These are phyloP conservation scores for Cyprinella venusta DNA, from an alignment of 2,797 vertebrate species.

Conservation along the genomic window DNA sequence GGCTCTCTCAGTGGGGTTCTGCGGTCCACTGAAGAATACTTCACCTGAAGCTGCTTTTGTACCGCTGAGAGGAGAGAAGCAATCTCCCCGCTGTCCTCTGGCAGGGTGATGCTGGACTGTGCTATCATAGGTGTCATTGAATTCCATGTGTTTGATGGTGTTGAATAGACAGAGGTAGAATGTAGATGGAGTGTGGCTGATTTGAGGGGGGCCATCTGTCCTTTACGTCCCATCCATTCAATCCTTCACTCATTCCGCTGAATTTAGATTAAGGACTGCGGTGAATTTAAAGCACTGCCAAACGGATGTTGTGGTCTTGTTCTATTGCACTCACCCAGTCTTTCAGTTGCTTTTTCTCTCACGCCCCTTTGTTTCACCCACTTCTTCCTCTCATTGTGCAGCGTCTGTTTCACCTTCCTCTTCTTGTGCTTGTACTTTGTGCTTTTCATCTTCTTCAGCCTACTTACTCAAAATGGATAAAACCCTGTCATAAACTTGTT, in stretches of 20 bases:
- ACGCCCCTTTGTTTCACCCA: constrained; percentile 7
- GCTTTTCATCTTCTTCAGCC: constrained; percentile 13
- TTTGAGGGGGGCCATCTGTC: constrained; percentile 44
- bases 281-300: constrained; percentile 38
- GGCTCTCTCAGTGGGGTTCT: constrained; percentile 42
- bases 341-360: constrained; percentile 20
- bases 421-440: neutral
- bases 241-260: constrained; percentile 55
- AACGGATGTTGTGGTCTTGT: constrained; percentile 6
- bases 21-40: constrained; percentile 24
- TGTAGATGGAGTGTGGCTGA: constrained; percentile 17
- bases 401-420: neutral
- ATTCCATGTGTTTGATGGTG: constrained; percentile 29
- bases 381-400: constrained; percentile 13
- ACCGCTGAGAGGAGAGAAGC: constrained; percentile 46
- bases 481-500: too few species aligned
- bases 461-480: neutral
- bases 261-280: constrained; percentile 54
- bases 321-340: constrained; percentile 1
- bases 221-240: constrained; percentile 55
- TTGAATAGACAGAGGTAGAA: constrained; percentile 43
- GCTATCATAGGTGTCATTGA: constrained; percentile 36
- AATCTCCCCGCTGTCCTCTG: constrained; percentile 37
- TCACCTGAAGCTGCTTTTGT: constrained; percentile 41
- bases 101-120: constrained; percentile 31